Conservation (phyloP, 2,888 invertebrate species). For the Athalia cordata region DNA sequence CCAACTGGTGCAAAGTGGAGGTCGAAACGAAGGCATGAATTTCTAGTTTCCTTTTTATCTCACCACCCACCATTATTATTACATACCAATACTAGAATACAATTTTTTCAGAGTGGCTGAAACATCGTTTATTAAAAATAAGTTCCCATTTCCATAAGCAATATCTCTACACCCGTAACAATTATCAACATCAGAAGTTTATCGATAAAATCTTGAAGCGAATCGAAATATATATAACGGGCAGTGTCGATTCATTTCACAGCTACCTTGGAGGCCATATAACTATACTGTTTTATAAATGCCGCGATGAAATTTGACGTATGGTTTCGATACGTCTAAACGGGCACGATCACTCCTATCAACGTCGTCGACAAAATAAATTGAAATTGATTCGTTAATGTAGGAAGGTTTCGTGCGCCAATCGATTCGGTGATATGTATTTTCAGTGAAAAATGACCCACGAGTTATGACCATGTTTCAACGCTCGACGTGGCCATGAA, state of each 20-base stretch:
- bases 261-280: background rate
- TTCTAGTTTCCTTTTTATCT: background rate
- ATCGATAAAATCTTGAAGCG: background rate
- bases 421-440: constrained; percentile 6
- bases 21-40: constrained; percentile 6
- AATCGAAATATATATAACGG: background rate
- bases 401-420: constrained; percentile 12
- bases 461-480: background rate
- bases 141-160: too few relatives aligned
- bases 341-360: background rate
- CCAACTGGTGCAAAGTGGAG: constrained; percentile 18
- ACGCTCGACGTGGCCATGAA: background rate
- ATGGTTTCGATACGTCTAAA: constrained; percentile 7
- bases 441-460: constrained; percentile 18
- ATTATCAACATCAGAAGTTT: background rate
- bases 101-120: background rate
- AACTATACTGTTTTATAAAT: constrained; percentile 22
- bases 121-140: background rate
- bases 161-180: too few relatives aligned
- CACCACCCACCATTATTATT: background rate
- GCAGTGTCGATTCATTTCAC: background rate
- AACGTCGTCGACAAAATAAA: background rate
- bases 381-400: constrained; percentile 28
- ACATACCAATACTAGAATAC: background rate
- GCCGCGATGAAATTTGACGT: constrained; percentile 21